A percentile compares a stretch with the other conserved stretches of the same genome.
phyloP scores from a whole-genome alignment of 1,140 invertebrate species.

The Drosophila bipectinata region DNA sequence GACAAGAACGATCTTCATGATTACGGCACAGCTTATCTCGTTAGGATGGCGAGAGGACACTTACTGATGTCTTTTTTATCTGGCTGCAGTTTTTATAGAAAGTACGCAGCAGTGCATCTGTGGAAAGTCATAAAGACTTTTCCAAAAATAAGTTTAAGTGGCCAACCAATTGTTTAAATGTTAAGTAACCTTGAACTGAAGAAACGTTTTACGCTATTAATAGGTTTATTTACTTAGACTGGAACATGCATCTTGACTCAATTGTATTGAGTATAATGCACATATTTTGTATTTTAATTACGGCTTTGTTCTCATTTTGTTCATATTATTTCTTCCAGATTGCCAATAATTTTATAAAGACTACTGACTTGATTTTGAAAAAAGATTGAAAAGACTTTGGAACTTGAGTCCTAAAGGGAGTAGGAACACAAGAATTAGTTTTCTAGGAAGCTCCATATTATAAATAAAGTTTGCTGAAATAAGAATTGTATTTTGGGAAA shows the following conservation, averaged over 20 bases:
- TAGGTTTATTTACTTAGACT: background rate
- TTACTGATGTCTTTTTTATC: background rate
- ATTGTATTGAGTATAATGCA: background rate
- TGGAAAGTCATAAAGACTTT: background rate
- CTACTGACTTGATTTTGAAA: background rate
- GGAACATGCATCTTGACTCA: background rate
- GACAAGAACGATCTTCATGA: background rate
- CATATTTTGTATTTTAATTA: background rate
- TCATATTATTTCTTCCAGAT: background rate
- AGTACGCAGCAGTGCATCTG: background rate
- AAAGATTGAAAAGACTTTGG: background rate
- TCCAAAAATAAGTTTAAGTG: background rate
- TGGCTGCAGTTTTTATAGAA: conserved; percentile 12
- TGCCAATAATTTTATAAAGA: background rate
- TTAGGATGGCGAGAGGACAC: background rate
- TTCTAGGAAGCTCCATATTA: too few species aligned
- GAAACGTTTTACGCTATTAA: background rate
- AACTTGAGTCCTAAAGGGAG: too few species aligned
- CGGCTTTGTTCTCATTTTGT: background rate
- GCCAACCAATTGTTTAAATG: background rate
- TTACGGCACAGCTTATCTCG: background rate
- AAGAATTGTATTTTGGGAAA: background rate
- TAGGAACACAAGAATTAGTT: too few species aligned
- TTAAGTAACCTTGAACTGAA: background rate
- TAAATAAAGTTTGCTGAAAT: background rate